phyloP scores from a whole-genome alignment of 2,797 vertebrate genomes.

The Characodon lateralis region DNA sequence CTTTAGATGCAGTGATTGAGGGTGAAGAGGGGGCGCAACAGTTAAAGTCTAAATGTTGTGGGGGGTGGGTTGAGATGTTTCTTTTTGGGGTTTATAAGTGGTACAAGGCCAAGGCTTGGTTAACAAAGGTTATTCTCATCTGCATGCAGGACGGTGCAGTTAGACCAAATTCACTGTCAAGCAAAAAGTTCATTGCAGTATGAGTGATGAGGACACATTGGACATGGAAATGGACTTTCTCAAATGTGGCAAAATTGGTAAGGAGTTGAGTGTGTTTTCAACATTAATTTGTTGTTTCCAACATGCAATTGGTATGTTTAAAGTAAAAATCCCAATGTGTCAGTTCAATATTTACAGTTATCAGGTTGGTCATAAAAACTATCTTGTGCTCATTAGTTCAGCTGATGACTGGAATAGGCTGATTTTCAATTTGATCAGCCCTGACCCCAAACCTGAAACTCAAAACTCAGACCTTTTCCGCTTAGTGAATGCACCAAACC shows the following conservation, averaged over 20 bases:
- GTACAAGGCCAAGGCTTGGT: slow-evolving; percentile 59
- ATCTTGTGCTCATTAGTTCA: neutral
- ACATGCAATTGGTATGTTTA: neutral
- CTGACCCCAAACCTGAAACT: neutral
- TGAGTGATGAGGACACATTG: slow-evolving; percentile 76
- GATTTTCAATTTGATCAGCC: neutral
- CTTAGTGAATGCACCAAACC: neutral
- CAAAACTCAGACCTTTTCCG: neutral
- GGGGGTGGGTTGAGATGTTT: slow-evolving; percentile 38
- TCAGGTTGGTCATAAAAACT: neutral
- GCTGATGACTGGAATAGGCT: neutral
- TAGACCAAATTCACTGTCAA: slow-evolving; percentile 50
- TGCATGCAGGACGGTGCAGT: slow-evolving; percentile 59
- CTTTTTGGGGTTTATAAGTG: slow-evolving; percentile 46
- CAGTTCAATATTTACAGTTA: neutral
- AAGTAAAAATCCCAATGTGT: neutral
- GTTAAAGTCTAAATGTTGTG: slow-evolving; percentile 39
- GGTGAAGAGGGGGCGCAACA: slow-evolving; percentile 15
- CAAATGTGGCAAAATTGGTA: slow-evolving; percentile 16
- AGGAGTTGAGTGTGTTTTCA: neutral
- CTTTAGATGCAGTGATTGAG: slow-evolving; percentile 20
- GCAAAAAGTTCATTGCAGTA: slow-evolving; percentile 60
- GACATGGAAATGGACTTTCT: slow-evolving; percentile 38
- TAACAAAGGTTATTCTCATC: slow-evolving; percentile 58
- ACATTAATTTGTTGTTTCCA: neutral